Conservation (phyloP, 2,888 invertebrate genomes). For the Caenorhabditis parvicauda region DNA sequence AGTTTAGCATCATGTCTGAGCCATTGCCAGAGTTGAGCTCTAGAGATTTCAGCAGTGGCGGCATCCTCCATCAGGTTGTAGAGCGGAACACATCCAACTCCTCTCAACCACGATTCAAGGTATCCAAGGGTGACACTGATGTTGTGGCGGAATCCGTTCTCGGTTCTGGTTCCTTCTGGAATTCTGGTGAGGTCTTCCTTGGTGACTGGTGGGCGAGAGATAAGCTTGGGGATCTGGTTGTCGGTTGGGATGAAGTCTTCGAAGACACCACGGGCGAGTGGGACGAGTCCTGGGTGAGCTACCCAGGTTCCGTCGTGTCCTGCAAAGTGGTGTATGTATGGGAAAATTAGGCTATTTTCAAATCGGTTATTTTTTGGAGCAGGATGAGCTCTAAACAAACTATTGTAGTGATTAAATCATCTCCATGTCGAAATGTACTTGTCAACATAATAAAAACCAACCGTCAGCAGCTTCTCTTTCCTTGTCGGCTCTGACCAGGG, state of each 20-base stretch:
- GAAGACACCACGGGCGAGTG: constrained; percentile 62
- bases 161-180: constrained; percentile 72
- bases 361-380: no score
- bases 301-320: constrained; percentile 75
- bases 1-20: constrained; percentile 70
- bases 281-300: constrained; percentile 71
- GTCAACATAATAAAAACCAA: constrained; percentile 1
- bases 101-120: constrained; percentile 73
- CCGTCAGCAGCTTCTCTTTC: constrained; percentile 63
- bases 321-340: no score
- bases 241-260: constrained; percentile 33
- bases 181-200: constrained; percentile 63
- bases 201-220: constrained; percentile 31
- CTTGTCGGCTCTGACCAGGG: constrained; percentile 61
- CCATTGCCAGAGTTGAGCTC: constrained; percentile 77
- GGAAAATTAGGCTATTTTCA: no score
- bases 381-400: no score
- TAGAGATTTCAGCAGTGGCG: constrained; percentile 76
- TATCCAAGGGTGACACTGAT: constrained; percentile 73
- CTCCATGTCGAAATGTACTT: constrained; percentile 2
- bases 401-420: no score
- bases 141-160: constrained; percentile 71
- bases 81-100: constrained; percentile 73
- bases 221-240: constrained; percentile 54
- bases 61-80: constrained; percentile 74